Evolutionary conservation across 2,888 invertebrate species (phyloP), one percentile per base, ranked within the genome.

Genomic region (Meliscaeva auricollis): DNA sequence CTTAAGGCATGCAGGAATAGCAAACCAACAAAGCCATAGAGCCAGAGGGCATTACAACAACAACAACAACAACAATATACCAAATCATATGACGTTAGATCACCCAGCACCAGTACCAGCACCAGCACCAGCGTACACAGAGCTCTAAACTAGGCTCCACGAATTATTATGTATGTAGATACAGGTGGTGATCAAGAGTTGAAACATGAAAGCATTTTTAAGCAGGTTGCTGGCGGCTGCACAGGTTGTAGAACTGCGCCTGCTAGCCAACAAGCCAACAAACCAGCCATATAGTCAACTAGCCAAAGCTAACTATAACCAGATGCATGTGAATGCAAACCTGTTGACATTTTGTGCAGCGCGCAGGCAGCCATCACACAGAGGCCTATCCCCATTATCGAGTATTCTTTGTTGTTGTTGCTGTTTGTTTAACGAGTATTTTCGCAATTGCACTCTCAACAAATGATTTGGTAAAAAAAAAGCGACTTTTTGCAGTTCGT

Each of bases 131-230:
- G 75, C 26, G 4, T 4, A 26, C 52, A 52, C 7, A 30, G 26
- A 52, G 52, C 50, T 46, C 54, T 64, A 41, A n/a, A 41, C 13
- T 79, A 74, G 64, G 88, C 82, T 62, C 15, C 52, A 89, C 32
- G 64, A 66, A 54, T 54, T 54, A 54, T 8, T 0, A 2, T 22
- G 35, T 35, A 32, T 35, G 46, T n/a, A 56, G 26, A 32, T 56
- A 81, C 83, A 84, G 80, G 84, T 84, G 75, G 84, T 54, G 70
- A 80, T 79, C 74, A 79, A 74, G 58, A 75, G 75, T 79, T 54
- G 84, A 72, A 66, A 66, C 70, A 66, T 72, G 80, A 72, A 80
- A 64, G 66, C 66, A 50, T 50, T 66, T 66, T 66, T 22, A 66
- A 66, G 66, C 66, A 66, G 68, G 72, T 46, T 72, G 60, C 70